Percentiles rank a stretch among this genome's conserved stretches.
Evolutionary conservation across 2,797 vertebrate species (phyloP).

Genomic region (Miichthys miiuy): DNA sequence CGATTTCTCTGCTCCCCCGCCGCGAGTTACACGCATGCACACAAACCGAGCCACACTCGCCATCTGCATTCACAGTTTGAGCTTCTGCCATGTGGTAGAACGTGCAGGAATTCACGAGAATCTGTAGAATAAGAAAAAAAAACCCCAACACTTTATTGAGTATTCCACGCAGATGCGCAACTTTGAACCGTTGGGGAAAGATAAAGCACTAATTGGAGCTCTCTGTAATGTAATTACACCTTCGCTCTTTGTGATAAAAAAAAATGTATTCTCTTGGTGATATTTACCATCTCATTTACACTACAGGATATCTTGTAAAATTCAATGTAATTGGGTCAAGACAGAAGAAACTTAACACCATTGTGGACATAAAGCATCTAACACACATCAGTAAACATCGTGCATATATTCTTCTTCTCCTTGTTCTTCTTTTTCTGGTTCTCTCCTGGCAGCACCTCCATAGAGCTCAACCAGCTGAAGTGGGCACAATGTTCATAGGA

Average conservation of each 20-base stretch:
- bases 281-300: conserved; percentile 52
- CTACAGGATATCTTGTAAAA: conserved; percentile 11
- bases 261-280: conserved; percentile 18
- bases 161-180: conserved; percentile 41
- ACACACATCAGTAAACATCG: conserved; percentile 1
- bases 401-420: background rate
- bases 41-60: conserved; percentile 11
- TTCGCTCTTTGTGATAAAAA: conserved; percentile 49
- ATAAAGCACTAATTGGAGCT: conserved; percentile 59
- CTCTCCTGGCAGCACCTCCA: conserved; percentile 5
- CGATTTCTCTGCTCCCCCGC: conserved; percentile 24
- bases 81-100: conserved; percentile 22
- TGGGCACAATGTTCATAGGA: conserved; percentile 17
- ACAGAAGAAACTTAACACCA: background rate
- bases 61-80: conserved; percentile 54
- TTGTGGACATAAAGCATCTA: conserved; percentile 4
- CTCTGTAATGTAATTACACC: conserved; percentile 59
- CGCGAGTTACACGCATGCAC: conserved; percentile 5
- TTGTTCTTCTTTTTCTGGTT: background rate
- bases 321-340: background rate
- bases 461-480: background rate
- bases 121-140: background rate
- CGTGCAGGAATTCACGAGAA: conserved; percentile 28
- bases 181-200: conserved; percentile 40
- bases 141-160: conserved; percentile 1